Evolutionary conservation across 1,140 invertebrate species (phyloP), one percentile per base, ranked within the genome.

Genomic region (Bombus confusus): DNA sequence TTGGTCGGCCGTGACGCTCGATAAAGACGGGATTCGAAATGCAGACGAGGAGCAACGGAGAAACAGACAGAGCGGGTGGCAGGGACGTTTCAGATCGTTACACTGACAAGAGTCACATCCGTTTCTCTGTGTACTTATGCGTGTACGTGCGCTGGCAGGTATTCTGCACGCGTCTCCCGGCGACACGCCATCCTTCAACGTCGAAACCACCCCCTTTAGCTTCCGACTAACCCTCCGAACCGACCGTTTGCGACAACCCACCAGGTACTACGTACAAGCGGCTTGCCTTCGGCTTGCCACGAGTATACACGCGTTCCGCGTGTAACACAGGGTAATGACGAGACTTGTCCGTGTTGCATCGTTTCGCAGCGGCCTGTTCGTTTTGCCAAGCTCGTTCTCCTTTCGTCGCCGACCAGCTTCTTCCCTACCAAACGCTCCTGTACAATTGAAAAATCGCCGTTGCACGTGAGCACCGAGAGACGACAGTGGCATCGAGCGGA

Each of bases 121-220:
- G 78, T 73, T 41, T 80, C 52, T 18, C 18, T 57, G 82, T 74
- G 71, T 39, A 80, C 78, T 80, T 85, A 85, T 41, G 68, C 69
- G 41, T 72, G 83, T 89, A 86, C 73, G 80, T 87, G 80, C 59
- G 83, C 71, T 68, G 37, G 18, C 41, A 77, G 81, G 74, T 89
- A 91, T 91, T 88, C 90, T 76, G 62, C 41, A 12, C 79, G 85
- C 90, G 89, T 87, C 86, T 90, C 88, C 52, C 41, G 73, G 78
- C 87, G 75, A 82, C 86, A 82, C 86, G 82, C 86, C 83, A 91
- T 91, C 88, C 87, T 85, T 91, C 87, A 90, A 90, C 71, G 90
- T 91, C 88, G 83, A 86, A 78, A 88, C 85, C 87, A 87, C 76
- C 89, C 89, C 80, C 87, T 86, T 86, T 71, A 88, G 47, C 82